Evolutionary conservation across 2,797 vertebrate genomes (phyloP), one percentile per base, ranked within the genome.

Genomic region (Tragopan temminckii): DNA sequence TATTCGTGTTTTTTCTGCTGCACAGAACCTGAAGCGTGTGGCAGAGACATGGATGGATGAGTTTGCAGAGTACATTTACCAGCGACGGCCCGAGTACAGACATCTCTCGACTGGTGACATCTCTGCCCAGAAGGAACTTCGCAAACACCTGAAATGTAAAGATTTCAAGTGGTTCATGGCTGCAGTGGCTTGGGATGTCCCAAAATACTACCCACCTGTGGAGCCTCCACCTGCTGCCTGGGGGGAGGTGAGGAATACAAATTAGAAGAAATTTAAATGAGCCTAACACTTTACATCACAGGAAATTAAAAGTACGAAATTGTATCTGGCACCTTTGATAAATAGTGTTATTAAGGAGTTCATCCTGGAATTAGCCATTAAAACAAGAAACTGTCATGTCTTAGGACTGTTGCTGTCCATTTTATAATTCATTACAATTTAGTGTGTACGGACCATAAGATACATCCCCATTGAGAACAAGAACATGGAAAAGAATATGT

Each of bases 1-100:
- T 42, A 38, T 46, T 36, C 9, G 18, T 5, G 57, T 46, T 81
- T 69, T 93, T 92, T 90, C 94, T 93, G 67, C 61, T 36, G 4
- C 7, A 14, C 94, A 98, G 98, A 99, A 99, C 96, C 96, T 99
- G 96, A 99, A 99, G 96, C 98, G 98, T 3, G 98, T 99, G 87
- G 98, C 98, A 2, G 98, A 99, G 97, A 98, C 98, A 0, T 99
- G 98, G 98, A 99, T 99, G 98, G 98, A 99, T 68, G 98, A 99
- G 86, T 99, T 98, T 85, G 98, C 98, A 1, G 98, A 99, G 80
- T 99, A 98, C 94, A 98, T 99, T 88, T 99, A 99, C 97, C 98
- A 99, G 96, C 97, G 98, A 9, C 97, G 98, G n/a, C 98, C 98
- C 0, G 98, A 99, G 90, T 99, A 99, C 93, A 97, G 98, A 43